phyloP scores from a whole-genome alignment of 2,888 invertebrate species.

The Catocala fraxini region DNA sequence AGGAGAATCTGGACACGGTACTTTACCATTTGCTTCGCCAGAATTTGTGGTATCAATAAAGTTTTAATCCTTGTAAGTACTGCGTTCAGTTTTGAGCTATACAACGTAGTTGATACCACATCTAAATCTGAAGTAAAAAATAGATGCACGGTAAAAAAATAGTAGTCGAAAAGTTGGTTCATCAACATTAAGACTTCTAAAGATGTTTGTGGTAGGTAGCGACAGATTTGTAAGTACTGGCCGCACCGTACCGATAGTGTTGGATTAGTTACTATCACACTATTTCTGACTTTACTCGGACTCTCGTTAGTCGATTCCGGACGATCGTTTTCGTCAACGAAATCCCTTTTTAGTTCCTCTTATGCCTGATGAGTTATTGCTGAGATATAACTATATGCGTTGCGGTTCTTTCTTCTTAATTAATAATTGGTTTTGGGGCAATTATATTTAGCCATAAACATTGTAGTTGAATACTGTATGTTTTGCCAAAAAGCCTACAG shows the following conservation, averaged over 20 bases:
- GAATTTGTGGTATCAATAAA: slow-evolving; percentile 86
- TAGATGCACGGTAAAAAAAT: slow-evolving; percentile 95
- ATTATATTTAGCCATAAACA: too few relatives aligned
- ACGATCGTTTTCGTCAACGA: slow-evolving; percentile 89
- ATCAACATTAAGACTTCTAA: slow-evolving; percentile 96
- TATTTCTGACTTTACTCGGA: slow-evolving; percentile 78
- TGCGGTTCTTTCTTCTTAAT: too few relatives aligned
- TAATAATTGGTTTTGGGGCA: too few relatives aligned
- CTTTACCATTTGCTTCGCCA: slow-evolving; percentile 65
- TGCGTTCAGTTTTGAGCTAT: slow-evolving; percentile 90
- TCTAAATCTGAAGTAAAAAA: slow-evolving; percentile 94
- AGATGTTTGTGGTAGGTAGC: slow-evolving; percentile 95
- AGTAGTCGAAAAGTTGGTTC: slow-evolving; percentile 97
- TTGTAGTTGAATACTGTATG: too few relatives aligned
- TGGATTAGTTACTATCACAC: slow-evolving; percentile 95
- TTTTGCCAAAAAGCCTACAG: too few relatives aligned
- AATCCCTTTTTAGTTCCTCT: slow-evolving; percentile 91
- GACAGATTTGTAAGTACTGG: slow-evolving; percentile 97
- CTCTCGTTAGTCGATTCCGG: slow-evolving; percentile 63
- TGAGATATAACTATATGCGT: too few relatives aligned
- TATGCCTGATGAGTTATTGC: too few relatives aligned
- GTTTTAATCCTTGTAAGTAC: slow-evolving; percentile 93
- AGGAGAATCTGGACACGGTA: slow-evolving; percentile 64
- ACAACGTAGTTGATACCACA: slow-evolving; percentile 85
- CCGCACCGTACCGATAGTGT: slow-evolving; percentile 96